phyloP scores from a whole-genome alignment of 2,888 invertebrate genomes.

The Drosophila putrida region DNA sequence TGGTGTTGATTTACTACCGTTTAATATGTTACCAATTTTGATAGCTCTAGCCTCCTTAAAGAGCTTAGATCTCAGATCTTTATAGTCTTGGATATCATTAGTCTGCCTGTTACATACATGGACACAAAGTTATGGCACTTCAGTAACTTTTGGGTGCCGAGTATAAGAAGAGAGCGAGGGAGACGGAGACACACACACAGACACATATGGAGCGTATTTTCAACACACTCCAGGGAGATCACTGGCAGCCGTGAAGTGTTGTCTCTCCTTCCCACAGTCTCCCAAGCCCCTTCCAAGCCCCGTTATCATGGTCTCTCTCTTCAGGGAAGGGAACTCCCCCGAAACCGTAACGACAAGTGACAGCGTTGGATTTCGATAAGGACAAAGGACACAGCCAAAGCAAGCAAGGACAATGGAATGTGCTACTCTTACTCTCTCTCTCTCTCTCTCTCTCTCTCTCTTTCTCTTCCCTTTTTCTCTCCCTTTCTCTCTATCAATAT shows the following conservation, averaged over 20 bases:
- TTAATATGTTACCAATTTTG: too few relatives aligned
- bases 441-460: not conserved
- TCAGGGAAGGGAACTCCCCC: constrained; percentile 1
- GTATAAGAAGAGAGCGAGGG: not conserved
- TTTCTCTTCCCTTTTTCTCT: too few relatives aligned
- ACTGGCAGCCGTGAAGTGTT: constrained; percentile 72
- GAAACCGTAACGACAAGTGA: constrained; percentile 58
- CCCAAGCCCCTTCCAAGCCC: not conserved
- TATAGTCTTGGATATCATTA: too few relatives aligned
- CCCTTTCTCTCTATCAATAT: not conserved
- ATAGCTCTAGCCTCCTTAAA: too few relatives aligned
- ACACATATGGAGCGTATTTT: constrained; percentile 57
- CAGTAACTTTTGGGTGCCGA: not conserved
- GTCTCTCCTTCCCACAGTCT: constrained; percentile 10
- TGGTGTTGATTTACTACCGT: too few relatives aligned
- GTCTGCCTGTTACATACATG: not conserved
- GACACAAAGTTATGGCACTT: not conserved
- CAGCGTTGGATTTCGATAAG: constrained; percentile 76
- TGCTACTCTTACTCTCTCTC: constrained; percentile 24
- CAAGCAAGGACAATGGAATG: constrained; percentile 49
- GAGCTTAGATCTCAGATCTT: too few relatives aligned
- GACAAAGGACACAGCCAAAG: constrained; percentile 47
- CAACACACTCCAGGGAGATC: constrained; percentile 78
- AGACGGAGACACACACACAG: not conserved
- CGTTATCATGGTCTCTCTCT: not conserved